A percentile compares a stretch with the other conserved stretches of the same genome.
Evolutionary conservation across 1,140 invertebrate genomes (phyloP).

Genomic region (Scaptomyza pallida): DNA sequence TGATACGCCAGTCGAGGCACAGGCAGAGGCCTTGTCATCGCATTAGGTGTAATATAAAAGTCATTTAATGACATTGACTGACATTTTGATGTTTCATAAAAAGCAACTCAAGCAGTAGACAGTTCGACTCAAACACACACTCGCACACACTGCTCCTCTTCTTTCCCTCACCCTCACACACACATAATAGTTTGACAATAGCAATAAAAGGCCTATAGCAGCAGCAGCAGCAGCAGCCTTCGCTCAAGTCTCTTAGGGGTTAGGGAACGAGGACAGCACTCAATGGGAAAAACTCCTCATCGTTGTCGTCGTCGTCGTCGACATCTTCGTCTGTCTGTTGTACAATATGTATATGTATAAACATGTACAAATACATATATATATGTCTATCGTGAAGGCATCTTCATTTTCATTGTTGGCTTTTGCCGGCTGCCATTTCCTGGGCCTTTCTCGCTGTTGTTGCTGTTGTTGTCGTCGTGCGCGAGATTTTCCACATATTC

Average conservation of each 20-base stretch:
- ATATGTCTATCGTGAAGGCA: slow-evolving; percentile 35
- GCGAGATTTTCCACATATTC: slow-evolving; percentile 81
- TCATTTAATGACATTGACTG: slow-evolving; percentile 83
- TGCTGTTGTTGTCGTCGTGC: slow-evolving; percentile 36
- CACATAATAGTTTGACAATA: slow-evolving; percentile 81
- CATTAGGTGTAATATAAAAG: slow-evolving; percentile 83
- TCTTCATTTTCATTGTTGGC: slow-evolving; percentile 73
- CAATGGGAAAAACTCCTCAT: slow-evolving; percentile 31
- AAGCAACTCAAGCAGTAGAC: slow-evolving; percentile 76
- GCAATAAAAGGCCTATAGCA: slow-evolving; percentile 79
- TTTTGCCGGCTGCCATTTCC: slow-evolving; percentile 64
- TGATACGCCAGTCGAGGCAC: slow-evolving; percentile 54
- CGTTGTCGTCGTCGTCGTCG: slow-evolving; percentile 11
- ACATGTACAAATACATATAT: too few relatives aligned
- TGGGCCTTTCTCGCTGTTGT: slow-evolving; percentile 29
- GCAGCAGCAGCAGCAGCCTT: slow-evolving; percentile 26
- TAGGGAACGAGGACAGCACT: slow-evolving; percentile 17
- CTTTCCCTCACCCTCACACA: slow-evolving; percentile 6
- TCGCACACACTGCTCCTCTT: slow-evolving; percentile 10
- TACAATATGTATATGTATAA: neutral
- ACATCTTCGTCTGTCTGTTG: slow-evolving; percentile 46
- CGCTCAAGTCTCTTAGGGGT: neutral
- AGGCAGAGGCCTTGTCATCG: slow-evolving; percentile 75
- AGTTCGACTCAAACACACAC: slow-evolving; percentile 31
- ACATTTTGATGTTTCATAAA: slow-evolving; percentile 83